These are phyloP conservation scores for Notospermus geniculatus DNA, from an alignment of 1,140 invertebrate species.

Conservation along the genomic window DNA sequence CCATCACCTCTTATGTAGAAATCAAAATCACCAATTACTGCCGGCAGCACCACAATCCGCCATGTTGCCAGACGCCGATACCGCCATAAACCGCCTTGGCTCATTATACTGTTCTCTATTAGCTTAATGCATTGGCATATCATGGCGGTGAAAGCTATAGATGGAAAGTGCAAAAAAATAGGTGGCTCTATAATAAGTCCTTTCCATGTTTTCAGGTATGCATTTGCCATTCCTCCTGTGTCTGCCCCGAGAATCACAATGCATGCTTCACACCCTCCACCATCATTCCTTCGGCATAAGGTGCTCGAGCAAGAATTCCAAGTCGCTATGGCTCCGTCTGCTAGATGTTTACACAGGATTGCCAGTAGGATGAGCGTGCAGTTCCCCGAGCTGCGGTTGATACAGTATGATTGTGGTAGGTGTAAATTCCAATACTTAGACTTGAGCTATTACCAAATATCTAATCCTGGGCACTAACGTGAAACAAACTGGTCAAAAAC, in stretches of 20 bases:
- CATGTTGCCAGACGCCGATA: no score
- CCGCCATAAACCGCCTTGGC: no score
- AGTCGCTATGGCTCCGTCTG: conserved; percentile 60
- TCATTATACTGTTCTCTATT: no score
- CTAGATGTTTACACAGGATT: conserved; percentile 52
- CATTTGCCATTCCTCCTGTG: conserved; percentile 66
- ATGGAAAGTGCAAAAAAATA: no score
- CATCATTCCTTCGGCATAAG: conserved; percentile 63
- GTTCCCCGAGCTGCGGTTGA: conserved; percentile 95
- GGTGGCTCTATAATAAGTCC: no score
- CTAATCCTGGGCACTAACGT: no score
- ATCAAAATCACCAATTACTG: no score
- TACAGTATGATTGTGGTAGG: conserved; percentile 97
- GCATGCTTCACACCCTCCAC: conserved; percentile 69
- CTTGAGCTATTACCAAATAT: not conserved
- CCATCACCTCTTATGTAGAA: no score
- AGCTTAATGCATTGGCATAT: no score
- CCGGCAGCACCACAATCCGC: no score
- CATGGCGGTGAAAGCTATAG: no score
- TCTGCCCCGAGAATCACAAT: conserved; percentile 63
- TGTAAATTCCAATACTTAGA: conserved; percentile 22
- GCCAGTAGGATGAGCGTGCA: conserved; percentile 64
- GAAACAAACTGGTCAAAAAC: no score
- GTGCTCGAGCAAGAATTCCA: conserved; percentile 59
- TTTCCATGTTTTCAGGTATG: conserved; percentile 61